Conservation (phyloP, 2,113 vertebrate species). For the Planiliza haematocheilus region DNA sequence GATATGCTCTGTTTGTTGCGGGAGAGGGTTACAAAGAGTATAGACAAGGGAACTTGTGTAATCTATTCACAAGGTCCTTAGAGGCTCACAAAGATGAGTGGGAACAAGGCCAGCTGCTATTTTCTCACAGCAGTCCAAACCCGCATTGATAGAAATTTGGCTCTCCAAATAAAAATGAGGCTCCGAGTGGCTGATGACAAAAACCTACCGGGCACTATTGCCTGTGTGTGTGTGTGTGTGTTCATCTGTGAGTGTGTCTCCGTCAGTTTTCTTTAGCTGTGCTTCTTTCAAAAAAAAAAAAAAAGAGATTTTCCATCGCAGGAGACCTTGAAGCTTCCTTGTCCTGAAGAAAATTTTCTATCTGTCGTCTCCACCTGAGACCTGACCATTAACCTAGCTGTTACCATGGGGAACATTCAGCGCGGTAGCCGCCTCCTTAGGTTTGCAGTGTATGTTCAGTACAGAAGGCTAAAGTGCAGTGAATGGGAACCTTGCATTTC, state of each 20-base stretch:
- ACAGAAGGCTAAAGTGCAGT: neutral
- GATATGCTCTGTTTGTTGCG: slow-evolving; percentile 49
- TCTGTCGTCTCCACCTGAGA: slow-evolving; percentile 54
- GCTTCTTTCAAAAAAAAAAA: slow-evolving; percentile 32
- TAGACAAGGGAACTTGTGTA: slow-evolving; percentile 82
- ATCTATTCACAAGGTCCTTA: slow-evolving; percentile 82
- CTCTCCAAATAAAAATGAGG: slow-evolving; percentile 61
- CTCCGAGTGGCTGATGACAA: slow-evolving; percentile 56
- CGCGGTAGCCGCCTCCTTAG: slow-evolving; percentile 48
- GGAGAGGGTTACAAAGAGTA: slow-evolving; percentile 45
- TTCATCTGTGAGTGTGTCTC: slow-evolving; percentile 24
- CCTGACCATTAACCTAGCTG: slow-evolving; percentile 52
- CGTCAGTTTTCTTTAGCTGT: slow-evolving; percentile 23
- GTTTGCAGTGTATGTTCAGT: slow-evolving; percentile 28
- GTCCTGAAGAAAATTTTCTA: slow-evolving; percentile 44
- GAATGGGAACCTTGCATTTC: slow-evolving; percentile 5
- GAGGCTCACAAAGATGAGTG: slow-evolving; percentile 72
- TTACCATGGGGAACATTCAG: slow-evolving; percentile 60
- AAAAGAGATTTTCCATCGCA: slow-evolving; percentile 33
- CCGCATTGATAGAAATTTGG: slow-evolving; percentile 67
- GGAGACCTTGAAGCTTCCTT: slow-evolving; percentile 53
- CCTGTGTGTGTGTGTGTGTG: slow-evolving; percentile 13
- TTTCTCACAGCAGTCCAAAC: slow-evolving; percentile 72
- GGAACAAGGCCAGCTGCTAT: slow-evolving; percentile 72
- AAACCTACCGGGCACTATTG: slow-evolving; percentile 40